A percentile compares a stretch with the other conserved stretches of the same genome.
phyloP scores from a whole-genome alignment of 2,113 vertebrate species.

The Numida meleagris region DNA sequence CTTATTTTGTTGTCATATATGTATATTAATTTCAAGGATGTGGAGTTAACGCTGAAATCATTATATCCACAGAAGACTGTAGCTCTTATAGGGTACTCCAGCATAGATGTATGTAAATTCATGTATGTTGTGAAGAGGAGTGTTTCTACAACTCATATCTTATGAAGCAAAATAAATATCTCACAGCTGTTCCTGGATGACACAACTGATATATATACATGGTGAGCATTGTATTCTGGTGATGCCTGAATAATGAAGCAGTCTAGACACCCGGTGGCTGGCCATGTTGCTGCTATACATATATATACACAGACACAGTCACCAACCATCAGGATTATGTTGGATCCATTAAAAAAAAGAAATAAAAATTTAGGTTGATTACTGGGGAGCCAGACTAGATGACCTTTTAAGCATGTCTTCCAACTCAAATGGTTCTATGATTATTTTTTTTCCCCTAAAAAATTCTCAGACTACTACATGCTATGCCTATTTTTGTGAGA shows the following conservation, averaged over 20 bases:
- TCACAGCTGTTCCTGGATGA: neutral
- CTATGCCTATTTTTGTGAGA: neutral
- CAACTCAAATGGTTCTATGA: no score
- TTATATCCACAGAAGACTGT: neutral
- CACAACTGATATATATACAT: accelerated
- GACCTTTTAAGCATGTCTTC: no score
- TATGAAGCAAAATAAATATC: neutral
- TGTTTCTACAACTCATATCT: accelerated
- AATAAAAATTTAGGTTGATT: neutral
- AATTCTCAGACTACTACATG: neutral
- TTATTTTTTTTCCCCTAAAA: neutral
- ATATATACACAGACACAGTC: neutral
- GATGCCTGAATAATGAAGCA: neutral
- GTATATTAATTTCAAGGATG: neutral
- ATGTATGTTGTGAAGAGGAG: neutral
- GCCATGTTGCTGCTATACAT: neutral
- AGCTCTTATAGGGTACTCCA: neutral
- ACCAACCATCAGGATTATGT: neutral
- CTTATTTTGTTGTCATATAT: neutral
- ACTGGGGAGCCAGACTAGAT: no score
- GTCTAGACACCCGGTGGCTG: neutral
- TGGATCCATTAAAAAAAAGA: neutral
- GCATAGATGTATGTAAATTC: neutral
- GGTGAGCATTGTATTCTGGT: neutral
- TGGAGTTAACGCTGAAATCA: neutral